These are phyloP conservation scores for Acrocera orbiculus DNA, from an alignment of 2,888 invertebrate species.

Conservation along the genomic window DNA sequence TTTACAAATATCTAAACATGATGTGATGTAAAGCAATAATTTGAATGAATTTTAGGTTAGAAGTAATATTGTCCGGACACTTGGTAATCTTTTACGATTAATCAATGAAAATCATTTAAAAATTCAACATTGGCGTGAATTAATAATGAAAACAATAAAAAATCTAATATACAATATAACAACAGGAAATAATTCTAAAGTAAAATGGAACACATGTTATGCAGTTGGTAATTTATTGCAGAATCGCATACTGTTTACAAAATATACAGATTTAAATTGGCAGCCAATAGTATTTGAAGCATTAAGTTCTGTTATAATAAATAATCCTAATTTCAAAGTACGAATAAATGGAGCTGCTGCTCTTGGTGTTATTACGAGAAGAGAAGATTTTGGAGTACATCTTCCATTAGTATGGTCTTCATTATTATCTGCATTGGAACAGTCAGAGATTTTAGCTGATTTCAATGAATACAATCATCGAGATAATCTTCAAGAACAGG, in stretches of 20 bases:
- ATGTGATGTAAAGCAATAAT: no score
- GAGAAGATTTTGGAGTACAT: conserved; percentile 45
- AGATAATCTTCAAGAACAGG: conserved; percentile 72
- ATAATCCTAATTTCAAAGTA: conserved; percentile 74
- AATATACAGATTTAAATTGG: conserved; percentile 15
- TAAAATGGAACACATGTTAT: conserved; percentile 84
- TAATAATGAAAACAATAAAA: conserved; percentile 41
- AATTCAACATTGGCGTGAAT: conserved; percentile 33
- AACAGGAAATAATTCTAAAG: conserved; percentile 62
- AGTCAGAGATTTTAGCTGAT: conserved; percentile 59
- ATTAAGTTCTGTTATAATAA: conserved; percentile 46
- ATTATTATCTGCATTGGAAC: conserved; percentile 55
- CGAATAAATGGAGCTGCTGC: conserved; percentile 73
- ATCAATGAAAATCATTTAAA: conserved; percentile 35
- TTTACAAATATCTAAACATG: no score
- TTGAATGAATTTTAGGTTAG: conserved; percentile 15
- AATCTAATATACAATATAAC: conserved; percentile 52
- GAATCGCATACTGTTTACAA: conserved; percentile 31
- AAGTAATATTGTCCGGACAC: conserved; percentile 54
- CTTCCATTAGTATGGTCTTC: conserved; percentile 49
- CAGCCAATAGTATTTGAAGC: conserved; percentile 46
- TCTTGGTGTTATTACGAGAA: conserved; percentile 40
- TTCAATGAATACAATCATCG: conserved; percentile 73
- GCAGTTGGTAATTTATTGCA: conserved; percentile 66
- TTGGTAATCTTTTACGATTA: conserved; percentile 62